phyloP scores from a whole-genome alignment of 1,140 invertebrate species.

The Mylabris phalerata region DNA sequence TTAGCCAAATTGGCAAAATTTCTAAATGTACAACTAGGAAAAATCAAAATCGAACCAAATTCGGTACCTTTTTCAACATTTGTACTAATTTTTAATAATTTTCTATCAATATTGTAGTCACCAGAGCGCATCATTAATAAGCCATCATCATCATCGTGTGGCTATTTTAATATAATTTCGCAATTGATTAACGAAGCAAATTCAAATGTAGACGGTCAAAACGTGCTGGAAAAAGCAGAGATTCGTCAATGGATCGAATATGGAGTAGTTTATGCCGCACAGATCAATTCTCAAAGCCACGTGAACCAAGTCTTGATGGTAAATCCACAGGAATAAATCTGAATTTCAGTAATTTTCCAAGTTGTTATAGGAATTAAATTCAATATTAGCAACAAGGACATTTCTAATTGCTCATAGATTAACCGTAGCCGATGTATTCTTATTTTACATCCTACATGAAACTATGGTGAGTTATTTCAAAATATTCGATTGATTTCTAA shows the following conservation, averaged over 20 bases:
- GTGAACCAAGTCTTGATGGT: slow-evolving; percentile 26
- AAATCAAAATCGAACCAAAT: slow-evolving; percentile 12
- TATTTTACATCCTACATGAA: slow-evolving; percentile 51
- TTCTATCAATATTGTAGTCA: slow-evolving; percentile 7
- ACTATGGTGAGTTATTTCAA: slow-evolving; percentile 44
- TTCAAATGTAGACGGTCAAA: slow-evolving; percentile 18
- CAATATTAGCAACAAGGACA: slow-evolving; percentile 44
- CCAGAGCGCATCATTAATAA: slow-evolving; percentile 16
- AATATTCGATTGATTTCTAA: background rate
- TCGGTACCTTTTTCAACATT: background rate
- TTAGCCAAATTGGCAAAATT: slow-evolving; percentile 12
- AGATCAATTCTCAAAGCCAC: slow-evolving; percentile 17
- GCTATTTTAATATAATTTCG: slow-evolving; percentile 30
- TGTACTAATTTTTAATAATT: background rate
- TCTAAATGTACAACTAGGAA: slow-evolving; percentile 14
- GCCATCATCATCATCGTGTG: background rate
- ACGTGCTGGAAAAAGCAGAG: slow-evolving; percentile 27
- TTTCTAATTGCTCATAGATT: slow-evolving; percentile 51
- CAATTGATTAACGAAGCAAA: slow-evolving; percentile 29
- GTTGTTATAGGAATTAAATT: slow-evolving; percentile 47
- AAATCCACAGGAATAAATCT: slow-evolving; percentile 1
- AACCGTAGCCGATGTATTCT: slow-evolving; percentile 51
- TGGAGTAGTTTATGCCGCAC: slow-evolving; percentile 25
- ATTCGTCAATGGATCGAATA: slow-evolving; percentile 40
- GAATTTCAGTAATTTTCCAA: background rate